Conservation (phyloP, 2,797 vertebrate species). For the Siniperca obscura region DNA sequence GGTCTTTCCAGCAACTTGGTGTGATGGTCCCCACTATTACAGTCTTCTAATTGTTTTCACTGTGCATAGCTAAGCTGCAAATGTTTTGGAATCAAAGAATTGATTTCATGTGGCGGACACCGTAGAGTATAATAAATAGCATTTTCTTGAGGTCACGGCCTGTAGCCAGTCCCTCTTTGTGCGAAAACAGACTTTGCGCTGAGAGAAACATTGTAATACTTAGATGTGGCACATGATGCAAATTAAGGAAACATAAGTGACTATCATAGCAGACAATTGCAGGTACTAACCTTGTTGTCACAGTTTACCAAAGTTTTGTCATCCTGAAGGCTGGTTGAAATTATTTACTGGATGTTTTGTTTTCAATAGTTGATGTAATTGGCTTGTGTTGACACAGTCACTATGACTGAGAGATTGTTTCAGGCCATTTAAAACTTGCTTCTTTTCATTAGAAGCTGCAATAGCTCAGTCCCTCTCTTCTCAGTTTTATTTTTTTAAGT, state of each 20-base stretch:
- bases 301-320: conserved; percentile 69
- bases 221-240: conserved; percentile 49
- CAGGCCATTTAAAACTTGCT: conserved; percentile 53
- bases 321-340: conserved; percentile 49
- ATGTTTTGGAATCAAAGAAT: conserved; percentile 13
- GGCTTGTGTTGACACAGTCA: conserved; percentile 51
- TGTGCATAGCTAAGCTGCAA: conserved; percentile 56
- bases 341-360: conserved; percentile 38
- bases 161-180: conserved; percentile 22
- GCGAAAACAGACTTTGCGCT: conserved; percentile 17
- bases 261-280: conserved; percentile 53
- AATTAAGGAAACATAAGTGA: conserved; percentile 35
- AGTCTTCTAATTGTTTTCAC: conserved; percentile 58
- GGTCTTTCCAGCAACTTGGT: conserved; percentile 49
- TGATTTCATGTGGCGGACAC: conserved; percentile 16
- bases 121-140: conserved; percentile 9
- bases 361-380: conserved; percentile 35
- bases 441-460: conserved; percentile 61
- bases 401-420: conserved; percentile 36
- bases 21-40: conserved; percentile 44
- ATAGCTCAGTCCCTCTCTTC: conserved; percentile 42
- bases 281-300: conserved; percentile 58
- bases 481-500: conserved; percentile 38
- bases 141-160: neutral
- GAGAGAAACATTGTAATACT: conserved; percentile 25